phyloP scores from a whole-genome alignment of 2,113 vertebrate genomes.

The Lonchura striata region DNA sequence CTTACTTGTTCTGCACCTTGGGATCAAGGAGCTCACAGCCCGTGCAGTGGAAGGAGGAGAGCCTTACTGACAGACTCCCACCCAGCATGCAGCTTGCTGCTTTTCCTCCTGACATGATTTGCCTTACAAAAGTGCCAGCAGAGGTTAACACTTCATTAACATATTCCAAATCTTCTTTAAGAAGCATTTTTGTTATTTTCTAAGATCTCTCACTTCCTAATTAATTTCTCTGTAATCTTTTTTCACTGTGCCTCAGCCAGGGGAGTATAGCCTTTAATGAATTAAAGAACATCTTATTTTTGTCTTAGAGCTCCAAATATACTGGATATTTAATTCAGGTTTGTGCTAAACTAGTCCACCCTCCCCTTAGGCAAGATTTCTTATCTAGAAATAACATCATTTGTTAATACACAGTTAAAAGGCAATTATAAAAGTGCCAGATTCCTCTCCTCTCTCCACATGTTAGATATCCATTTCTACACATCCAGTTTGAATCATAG shows the following conservation, averaged over 20 bases:
- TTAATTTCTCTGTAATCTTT: background rate
- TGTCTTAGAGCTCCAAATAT: background rate
- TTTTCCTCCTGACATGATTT: background rate
- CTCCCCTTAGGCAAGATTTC: background rate
- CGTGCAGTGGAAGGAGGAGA: background rate
- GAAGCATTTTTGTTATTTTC: background rate
- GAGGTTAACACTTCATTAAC: slow-evolving; percentile 2
- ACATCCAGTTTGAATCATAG: background rate
- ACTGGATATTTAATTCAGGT: background rate
- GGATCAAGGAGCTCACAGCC: background rate
- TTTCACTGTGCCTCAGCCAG: background rate
- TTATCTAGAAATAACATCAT: background rate
- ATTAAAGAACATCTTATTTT: background rate
- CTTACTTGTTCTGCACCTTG: background rate
- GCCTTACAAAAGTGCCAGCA: background rate
- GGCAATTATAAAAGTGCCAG: background rate
- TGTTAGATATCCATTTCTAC: background rate
- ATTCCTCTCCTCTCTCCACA: background rate
- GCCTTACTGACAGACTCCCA: rapidly evolving
- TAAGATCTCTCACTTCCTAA: background rate
- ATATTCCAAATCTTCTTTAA: background rate
- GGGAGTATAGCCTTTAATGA: background rate
- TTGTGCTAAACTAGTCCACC: background rate
- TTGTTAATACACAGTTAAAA: background rate
- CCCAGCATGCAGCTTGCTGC: background rate